Base-by-base conservation (phyloP, 2,888 invertebrate species). In the Drosophila mayaguana region DNA sequence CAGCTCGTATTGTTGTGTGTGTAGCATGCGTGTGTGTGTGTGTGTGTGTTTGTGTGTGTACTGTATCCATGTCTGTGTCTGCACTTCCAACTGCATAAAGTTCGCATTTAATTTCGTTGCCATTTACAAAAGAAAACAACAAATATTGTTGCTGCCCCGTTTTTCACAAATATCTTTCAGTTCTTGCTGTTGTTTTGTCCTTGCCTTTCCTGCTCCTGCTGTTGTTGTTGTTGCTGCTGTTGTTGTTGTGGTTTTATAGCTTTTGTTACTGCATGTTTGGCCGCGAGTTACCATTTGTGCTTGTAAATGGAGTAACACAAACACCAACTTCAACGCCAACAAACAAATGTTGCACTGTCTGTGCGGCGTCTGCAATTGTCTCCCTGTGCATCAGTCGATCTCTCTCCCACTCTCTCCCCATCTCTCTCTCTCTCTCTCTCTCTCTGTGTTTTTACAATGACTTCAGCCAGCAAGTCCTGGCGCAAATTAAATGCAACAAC, bases 401-500 rank as follows among this genome's bases (percentile, higher is more conserved):
- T 8, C 7, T 14, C 2, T 16, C 16, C 61, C 64, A 61, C 36
- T 55, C 18, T 20, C 8, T 9, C 5, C 20, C 51, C 4, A 2
- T 2, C 36, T 20, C 36, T 16, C 14, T 7, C 34, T 6, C 14
- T 14, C 50, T 50, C 34, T 12, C 38, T 38, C 20, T 28, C 7
- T 56, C 32, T 48, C 63, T 14, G 38, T 40, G 11, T 34, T 34
- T 34, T 34, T 9, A 3, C 36, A 32, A 32, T 20, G 4, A 7
- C 36, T 28, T 18, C 28, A 46, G 76, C 73, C 60, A 43, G 73
- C 69, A 69, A 72, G 77, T 77, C 70, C 74, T 82, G 81, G 66
- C 75, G 73, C 81, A 87, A 88, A 86, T 87, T 82, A 88, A 88
- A 85, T 86, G 88, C 81, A 89, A 88, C 81, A 89, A 85, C 80